These are phyloP conservation scores for Porites lutea DNA, from an alignment of 64 coral and sea anemone genomes.

Conservation along the genomic window DNA sequence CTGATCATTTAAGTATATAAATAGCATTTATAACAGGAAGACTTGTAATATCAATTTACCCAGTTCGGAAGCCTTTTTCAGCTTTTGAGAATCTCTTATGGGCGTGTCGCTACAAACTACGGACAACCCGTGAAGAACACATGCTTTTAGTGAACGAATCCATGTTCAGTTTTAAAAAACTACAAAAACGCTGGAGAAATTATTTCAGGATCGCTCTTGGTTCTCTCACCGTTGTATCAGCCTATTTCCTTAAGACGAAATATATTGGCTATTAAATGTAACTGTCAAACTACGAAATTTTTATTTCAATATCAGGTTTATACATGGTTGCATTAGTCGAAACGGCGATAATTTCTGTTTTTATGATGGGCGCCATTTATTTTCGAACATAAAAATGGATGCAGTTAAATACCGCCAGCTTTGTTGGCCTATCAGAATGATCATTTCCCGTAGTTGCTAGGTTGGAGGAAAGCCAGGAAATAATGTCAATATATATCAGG, in stretches of 20 bases:
- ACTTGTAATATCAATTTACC: not conserved
- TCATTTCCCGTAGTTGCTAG: constrained; percentile 23
- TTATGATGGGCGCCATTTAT: no score
- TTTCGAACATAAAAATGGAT: no score
- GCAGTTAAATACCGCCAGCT: not conserved
- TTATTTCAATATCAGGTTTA: not conserved
- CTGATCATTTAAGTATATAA: not conserved
- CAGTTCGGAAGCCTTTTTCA: not conserved
- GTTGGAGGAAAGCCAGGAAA: constrained; percentile 20
- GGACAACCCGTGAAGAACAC: not conserved
- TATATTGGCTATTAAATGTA: no score
- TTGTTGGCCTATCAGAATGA: not conserved
- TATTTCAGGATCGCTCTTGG: not conserved
- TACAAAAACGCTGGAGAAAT: not conserved
- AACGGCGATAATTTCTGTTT: no score
- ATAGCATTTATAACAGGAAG: not conserved
- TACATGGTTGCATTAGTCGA: no score
- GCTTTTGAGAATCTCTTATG: no score
- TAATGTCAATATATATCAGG: constrained; percentile 20
- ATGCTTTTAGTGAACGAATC: not conserved
- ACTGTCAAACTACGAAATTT: no score
- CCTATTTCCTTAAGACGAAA: not conserved
- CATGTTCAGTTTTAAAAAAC: not conserved
- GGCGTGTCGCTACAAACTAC: not conserved
- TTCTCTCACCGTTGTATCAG: not conserved